Evolutionary conservation across 2,797 vertebrate species (phyloP).

Genomic region (Sebastes elongatus): DNA sequence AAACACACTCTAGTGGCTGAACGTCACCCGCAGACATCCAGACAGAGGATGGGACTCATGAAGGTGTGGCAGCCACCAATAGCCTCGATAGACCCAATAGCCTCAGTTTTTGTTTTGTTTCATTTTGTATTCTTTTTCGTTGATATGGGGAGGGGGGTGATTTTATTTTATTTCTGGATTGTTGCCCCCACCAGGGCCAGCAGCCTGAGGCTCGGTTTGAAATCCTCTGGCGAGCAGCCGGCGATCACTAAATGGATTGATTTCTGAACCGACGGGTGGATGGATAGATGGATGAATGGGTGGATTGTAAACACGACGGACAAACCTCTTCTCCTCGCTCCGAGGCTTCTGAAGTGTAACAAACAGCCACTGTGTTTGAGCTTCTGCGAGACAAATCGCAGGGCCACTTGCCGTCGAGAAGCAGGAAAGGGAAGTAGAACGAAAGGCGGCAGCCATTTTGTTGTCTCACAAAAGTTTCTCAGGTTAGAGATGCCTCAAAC

Average conservation of each 20-base stretch:
- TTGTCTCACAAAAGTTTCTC: constrained; percentile 88
- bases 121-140: constrained; percentile 37
- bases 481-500: constrained; percentile 90
- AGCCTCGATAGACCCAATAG: constrained; percentile 66
- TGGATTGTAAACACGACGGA: constrained; percentile 57
- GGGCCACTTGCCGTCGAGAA: constrained; percentile 61
- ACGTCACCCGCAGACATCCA: constrained; percentile 47
- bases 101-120: constrained; percentile 63
- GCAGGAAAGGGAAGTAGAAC: constrained; percentile 84
- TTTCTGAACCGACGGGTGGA: constrained; percentile 49
- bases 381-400: constrained; percentile 38
- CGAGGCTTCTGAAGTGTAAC: constrained; percentile 46
- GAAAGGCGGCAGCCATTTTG: constrained; percentile 70
- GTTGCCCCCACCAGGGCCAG: constrained; percentile 58
- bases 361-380: constrained; percentile 43
- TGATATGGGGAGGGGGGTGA: constrained; percentile 29
- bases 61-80: constrained; percentile 55
- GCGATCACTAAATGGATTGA: constrained; percentile 63
- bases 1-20: constrained; percentile 52
- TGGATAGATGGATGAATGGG: constrained; percentile 35
- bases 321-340: constrained; percentile 48
- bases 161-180: constrained; percentile 37
- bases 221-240: constrained; percentile 58
- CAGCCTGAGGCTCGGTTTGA: constrained; percentile 54
- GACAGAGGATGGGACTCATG: constrained; percentile 65